These are phyloP conservation scores for Pocillopora damicornis DNA, from an alignment of 64 coral and sea anemone genomes.

Conservation along the genomic window DNA sequence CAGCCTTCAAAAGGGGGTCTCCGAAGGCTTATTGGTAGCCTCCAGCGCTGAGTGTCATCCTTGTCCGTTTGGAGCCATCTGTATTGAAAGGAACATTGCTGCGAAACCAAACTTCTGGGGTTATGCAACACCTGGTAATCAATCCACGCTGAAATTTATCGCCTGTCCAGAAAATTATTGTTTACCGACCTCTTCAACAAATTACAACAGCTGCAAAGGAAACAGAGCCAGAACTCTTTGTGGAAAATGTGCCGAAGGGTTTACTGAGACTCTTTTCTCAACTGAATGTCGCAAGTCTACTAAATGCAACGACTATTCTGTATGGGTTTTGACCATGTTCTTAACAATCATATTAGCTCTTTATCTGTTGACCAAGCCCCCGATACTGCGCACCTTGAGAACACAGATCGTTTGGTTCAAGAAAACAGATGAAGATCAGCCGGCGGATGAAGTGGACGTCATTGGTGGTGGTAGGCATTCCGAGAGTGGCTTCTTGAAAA, in stretches of 20 bases:
- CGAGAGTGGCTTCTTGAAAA: conserved; percentile 33
- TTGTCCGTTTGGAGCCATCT: conserved; percentile 59
- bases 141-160: conserved; percentile 29
- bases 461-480: background rate
- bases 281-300: conserved; percentile 7
- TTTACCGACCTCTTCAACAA: background rate
- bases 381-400: background rate
- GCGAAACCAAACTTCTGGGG: conserved; percentile 60
- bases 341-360: background rate
- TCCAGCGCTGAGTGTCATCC: conserved; percentile 1
- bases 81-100: background rate
- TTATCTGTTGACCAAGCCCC: conserved; percentile 38
- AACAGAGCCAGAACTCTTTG: conserved; percentile 41
- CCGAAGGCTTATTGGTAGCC: background rate
- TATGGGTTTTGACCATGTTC: conserved; percentile 16
- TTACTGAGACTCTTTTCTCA: conserved; percentile 37
- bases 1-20: conserved; percentile 33
- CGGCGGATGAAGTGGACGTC: background rate
- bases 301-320: conserved; percentile 16
- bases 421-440: background rate
- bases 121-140: background rate
- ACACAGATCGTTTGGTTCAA: conserved; percentile 40
- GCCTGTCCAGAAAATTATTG: conserved; percentile 56
- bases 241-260: conserved; percentile 29
- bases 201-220: conserved; percentile 50